These are phyloP conservation scores for Cichladusa arquata DNA, from an alignment of 2,113 vertebrate species.

Conservation along the genomic window DNA sequence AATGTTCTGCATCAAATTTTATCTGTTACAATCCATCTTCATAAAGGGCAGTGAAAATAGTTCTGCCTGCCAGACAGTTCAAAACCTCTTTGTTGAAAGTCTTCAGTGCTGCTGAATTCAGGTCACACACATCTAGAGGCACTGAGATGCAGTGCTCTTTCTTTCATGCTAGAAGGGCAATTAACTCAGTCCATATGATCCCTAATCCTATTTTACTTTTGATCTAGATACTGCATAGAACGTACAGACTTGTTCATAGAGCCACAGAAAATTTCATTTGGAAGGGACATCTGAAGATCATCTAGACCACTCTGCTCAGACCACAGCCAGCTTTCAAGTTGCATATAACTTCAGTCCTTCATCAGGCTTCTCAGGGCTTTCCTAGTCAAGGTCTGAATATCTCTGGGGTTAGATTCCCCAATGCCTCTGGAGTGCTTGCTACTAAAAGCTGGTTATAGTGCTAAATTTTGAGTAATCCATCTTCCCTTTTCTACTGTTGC, in stretches of 20 bases:
- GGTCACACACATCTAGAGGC: constrained; percentile 8
- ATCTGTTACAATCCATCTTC: constrained; percentile 13
- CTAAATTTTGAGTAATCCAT: not conserved
- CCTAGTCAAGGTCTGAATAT: not conserved
- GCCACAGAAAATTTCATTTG: not conserved
- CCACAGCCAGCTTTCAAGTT: not conserved
- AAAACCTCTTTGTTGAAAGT: not conserved
- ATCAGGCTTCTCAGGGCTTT: not conserved
- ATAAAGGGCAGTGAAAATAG: not conserved
- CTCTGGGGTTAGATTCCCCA: not conserved
- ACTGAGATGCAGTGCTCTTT: not conserved
- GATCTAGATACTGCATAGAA: not conserved
- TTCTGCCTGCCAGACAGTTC: constrained; percentile 20
- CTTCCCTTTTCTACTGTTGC: not conserved
- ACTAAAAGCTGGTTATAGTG: not conserved
- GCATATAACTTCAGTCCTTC: not conserved
- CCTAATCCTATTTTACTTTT: not conserved
- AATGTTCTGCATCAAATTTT: constrained; percentile 11
- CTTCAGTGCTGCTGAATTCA: constrained; percentile 27
- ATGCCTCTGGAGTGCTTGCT: not conserved
- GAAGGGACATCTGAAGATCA: not conserved
- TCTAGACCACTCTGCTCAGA: not conserved
- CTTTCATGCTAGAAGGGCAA: not conserved
- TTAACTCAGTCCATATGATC: not conserved
- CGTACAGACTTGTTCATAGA: not conserved